A percentile compares a stretch with the other conserved stretches of the same genome.
These are phyloP conservation scores for Sphaeridia pumilis DNA, from an alignment of 2,888 invertebrate species.

Conservation along the genomic window DNA sequence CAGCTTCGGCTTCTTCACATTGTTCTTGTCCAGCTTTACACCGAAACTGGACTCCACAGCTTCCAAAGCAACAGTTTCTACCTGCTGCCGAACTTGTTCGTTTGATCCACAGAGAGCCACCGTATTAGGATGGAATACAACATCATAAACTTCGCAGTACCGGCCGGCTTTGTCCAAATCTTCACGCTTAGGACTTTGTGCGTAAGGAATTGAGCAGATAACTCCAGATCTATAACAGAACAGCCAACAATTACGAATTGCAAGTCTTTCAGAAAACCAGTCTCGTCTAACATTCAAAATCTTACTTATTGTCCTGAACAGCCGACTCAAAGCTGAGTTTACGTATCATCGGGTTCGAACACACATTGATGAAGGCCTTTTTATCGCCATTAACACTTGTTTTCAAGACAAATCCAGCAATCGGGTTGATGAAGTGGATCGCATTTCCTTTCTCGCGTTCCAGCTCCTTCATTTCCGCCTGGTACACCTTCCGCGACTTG, in stretches of 20 bases:
- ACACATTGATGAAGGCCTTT: conserved; percentile 82
- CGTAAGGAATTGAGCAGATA: conserved; percentile 76
- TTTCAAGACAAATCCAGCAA: conserved; percentile 85
- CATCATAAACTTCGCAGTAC: conserved; percentile 73
- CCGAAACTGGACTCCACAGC: conserved; percentile 67
- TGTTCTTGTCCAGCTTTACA: conserved; percentile 65
- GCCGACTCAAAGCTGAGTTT: conserved; percentile 55
- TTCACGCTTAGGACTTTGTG: conserved; percentile 68
- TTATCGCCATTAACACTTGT: conserved; percentile 68
- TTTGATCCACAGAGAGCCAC: conserved; percentile 64
- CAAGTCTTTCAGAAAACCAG: too few relatives aligned
- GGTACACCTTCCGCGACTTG: conserved; percentile 68
- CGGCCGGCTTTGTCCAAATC: conserved; percentile 64
- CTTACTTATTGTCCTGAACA: too few relatives aligned
- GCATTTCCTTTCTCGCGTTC: conserved; percentile 84
- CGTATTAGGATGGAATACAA: conserved; percentile 81
- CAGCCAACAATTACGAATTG: too few relatives aligned
- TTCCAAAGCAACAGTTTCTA: conserved; percentile 75
- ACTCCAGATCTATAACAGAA: conserved; percentile 28
- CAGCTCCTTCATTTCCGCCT: conserved; percentile 72
- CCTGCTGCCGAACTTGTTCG: conserved; percentile 57
- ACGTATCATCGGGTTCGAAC: conserved; percentile 62
- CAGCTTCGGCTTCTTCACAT: conserved; percentile 69
- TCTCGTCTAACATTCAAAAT: too few relatives aligned
- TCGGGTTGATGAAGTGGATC: conserved; percentile 78